These are phyloP conservation scores for Nylanderia fulva DNA, from an alignment of 1,140 invertebrate species.

Conservation along the genomic window DNA sequence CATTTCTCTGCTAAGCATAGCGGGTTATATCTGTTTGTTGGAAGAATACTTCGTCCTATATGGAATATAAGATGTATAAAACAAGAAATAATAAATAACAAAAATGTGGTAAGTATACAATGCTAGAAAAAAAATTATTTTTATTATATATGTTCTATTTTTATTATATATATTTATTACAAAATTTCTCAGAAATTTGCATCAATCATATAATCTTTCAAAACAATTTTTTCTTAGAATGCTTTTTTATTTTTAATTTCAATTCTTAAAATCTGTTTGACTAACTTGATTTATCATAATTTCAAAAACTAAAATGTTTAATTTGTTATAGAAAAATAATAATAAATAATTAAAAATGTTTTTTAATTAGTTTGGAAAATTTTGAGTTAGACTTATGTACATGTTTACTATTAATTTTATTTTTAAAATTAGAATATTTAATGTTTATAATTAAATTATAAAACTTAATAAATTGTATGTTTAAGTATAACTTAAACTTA, in stretches of 20 bases:
- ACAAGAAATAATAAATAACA: constrained; percentile 87
- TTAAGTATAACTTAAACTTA: constrained; percentile 10
- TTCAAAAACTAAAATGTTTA: no score
- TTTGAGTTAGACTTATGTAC: neutral
- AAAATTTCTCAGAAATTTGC: constrained; percentile 16
- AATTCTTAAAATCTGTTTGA: no score
- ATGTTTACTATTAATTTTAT: neutral
- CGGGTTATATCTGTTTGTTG: constrained; percentile 96
- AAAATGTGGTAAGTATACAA: constrained; percentile 86
- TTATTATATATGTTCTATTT: neutral
- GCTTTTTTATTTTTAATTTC: no score
- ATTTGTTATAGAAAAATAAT: no score
- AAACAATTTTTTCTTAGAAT: no score
- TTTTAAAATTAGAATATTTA: neutral
- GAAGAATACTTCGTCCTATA: constrained; percentile 93
- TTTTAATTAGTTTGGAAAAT: neutral
- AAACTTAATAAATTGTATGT: neutral
- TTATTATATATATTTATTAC: neutral
- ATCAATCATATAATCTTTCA: no score
- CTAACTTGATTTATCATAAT: no score
- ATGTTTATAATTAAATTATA: no score
- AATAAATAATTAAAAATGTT: no score
- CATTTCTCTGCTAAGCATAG: constrained; percentile 96
- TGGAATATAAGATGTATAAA: constrained; percentile 92
- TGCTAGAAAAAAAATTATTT: neutral